phyloP scores from a whole-genome alignment of 2,888 invertebrate species.

The Drosophila prostipennis region DNA sequence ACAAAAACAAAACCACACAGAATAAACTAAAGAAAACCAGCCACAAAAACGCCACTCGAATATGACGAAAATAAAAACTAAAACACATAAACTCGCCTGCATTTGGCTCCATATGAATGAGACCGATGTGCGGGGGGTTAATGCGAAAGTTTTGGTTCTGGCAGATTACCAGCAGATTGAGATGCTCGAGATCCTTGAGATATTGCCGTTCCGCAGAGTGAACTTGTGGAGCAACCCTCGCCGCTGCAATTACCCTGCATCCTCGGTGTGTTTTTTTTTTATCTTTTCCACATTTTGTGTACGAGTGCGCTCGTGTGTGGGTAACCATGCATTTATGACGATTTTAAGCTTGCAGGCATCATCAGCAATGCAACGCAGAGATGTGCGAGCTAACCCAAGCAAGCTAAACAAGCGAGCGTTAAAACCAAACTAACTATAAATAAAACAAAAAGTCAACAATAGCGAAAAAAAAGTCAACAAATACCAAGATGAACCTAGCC shows the following conservation, averaged over 20 bases:
- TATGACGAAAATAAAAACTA: constrained; percentile 42
- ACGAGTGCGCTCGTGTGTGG: constrained; percentile 37
- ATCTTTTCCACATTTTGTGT: constrained; percentile 5
- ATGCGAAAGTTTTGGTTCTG: constrained; percentile 26
- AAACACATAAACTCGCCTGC: constrained; percentile 62
- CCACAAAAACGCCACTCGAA: constrained; percentile 55
- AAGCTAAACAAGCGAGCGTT: constrained; percentile 54
- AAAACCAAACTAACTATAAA: constrained; percentile 73
- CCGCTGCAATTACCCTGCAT: constrained; percentile 36
- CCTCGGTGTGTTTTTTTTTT: constrained; percentile 21
- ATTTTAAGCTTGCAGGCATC: constrained; percentile 73
- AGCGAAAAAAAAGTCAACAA: constrained; percentile 24
- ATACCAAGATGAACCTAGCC: constrained; percentile 14
- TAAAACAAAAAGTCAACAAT: constrained; percentile 74
- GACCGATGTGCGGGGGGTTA: constrained; percentile 42
- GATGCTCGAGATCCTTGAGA: constrained; percentile 15
- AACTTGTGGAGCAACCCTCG: constrained; percentile 31
- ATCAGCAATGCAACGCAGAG: constrained; percentile 50
- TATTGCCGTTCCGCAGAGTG: not conserved
- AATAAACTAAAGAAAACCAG: constrained; percentile 47
- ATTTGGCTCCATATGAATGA: constrained; percentile 36
- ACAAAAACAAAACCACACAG: constrained; percentile 52
- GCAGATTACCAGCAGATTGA: not conserved
- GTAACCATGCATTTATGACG: constrained; percentile 79
- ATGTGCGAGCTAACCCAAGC: constrained; percentile 31